Base-by-base conservation (phyloP, 1,140 invertebrate species). In the Latrodectus geometricus region DNA sequence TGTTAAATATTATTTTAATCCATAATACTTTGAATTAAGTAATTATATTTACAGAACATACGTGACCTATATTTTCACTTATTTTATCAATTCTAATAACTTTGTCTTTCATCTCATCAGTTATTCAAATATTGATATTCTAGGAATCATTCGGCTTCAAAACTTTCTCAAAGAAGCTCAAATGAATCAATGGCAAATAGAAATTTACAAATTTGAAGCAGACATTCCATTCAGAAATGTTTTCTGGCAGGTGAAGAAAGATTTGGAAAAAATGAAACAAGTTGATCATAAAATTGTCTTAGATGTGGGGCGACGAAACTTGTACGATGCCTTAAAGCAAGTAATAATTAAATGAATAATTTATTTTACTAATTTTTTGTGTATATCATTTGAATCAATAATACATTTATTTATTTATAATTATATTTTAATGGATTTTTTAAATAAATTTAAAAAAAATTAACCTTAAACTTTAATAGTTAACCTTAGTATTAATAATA, bases 141-240 rank as follows among this genome's bases (percentile, higher is more conserved):
- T 23, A 89, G 89, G 89, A 23, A 87, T 90, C 65, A 88, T 88
- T 61, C 81, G 89, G n/a, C 61, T 90, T 12, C 89, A 90, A 75
- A 89, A 90, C 66, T 90, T 90, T 68, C 83, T 90, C 21, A 90
- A 90, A 79, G 89, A 89, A 81, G 89, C 89, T 8, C 66, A 88
- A 70, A 48, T 54, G 9, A 75, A 88, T 15, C 68, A 83, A 52
- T 90, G 89, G 89, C 70, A 83, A 66, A 83, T 90, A 8, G 20
- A 88, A 68, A 82, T 90, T 15, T 89, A 89, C 76, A 88, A 88
- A 54, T 90, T 89, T 35, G 72, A 83, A 65, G 86, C 88, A 5
- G 82, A 84, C 14, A 23, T 76, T 79, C 88, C 89, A 8, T 90
- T 89, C 70, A 65, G 89, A 79, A 88, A 89, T 20, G 86, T 89